phyloP scores from a whole-genome alignment of 2,797 vertebrate genomes.

The Lagorchestes hirsutus region DNA sequence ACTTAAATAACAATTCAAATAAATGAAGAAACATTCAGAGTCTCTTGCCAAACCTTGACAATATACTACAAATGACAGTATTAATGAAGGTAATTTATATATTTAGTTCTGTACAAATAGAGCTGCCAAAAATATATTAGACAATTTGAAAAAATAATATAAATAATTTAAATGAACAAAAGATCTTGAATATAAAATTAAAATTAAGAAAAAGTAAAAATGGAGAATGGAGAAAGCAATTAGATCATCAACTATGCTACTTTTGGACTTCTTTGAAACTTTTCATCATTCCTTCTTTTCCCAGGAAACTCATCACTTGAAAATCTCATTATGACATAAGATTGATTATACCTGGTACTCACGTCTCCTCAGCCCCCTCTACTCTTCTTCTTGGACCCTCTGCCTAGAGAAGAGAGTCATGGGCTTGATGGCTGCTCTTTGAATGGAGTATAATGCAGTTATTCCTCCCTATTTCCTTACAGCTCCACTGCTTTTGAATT shows the following conservation, averaged over 20 bases:
- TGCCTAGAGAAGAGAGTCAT: neutral
- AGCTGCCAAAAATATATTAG: neutral
- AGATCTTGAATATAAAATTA: neutral
- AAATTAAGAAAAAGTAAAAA: neutral
- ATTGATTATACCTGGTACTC: neutral
- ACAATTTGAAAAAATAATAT: neutral
- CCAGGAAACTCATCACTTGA: neutral
- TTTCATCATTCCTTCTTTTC: neutral
- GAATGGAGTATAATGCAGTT: accelerated
- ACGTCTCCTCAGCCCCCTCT: neutral
- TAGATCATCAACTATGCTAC: neutral
- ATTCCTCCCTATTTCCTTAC: neutral
- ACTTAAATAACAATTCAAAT: neutral
- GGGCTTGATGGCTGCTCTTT: neutral
- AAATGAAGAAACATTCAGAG: neutral
- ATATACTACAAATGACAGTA: neutral
- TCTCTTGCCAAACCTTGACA: neutral
- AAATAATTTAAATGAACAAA: neutral
- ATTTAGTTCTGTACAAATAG: neutral
- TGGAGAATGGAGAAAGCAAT: neutral
- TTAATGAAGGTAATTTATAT: neutral
- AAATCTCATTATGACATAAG: neutral
- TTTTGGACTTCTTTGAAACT: neutral
- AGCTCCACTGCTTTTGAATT: neutral
- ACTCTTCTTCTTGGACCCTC: neutral